Evolutionary conservation across 1,140 invertebrate species (phyloP), one percentile per base, ranked within the genome.

Genomic region (Panulirus ornatus): DNA sequence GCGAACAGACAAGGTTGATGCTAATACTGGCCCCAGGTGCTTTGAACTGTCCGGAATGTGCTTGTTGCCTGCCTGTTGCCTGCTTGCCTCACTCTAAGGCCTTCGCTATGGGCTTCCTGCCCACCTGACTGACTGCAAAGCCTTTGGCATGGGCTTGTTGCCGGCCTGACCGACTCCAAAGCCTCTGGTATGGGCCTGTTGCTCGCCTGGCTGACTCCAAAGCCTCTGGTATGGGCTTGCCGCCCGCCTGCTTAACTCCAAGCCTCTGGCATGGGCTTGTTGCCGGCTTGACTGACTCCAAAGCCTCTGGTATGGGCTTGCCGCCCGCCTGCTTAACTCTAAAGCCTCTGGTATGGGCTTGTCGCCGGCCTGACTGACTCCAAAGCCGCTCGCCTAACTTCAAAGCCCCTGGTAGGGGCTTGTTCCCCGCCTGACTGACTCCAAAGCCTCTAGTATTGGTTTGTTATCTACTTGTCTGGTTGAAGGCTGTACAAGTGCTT

Each of bases 1-100:
- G 66, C 8, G 82, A 70, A n/a, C 6, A 47, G 58, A 44, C 82
- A 84, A 84, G 78, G 47, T 81, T 81, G 78, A 27, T 58, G 78
- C 78, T 84, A 70, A 70, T 70, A 42, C 40, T 42, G 38, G 22
- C 63, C 58, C 54, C 38, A 40, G 44, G 66, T 40, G 70, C 36
- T 27, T 42, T 84, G 66, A 70, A 54, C 78, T 16, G 27, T 8
- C 6, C 11, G 44, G 51, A 58, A 58, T 81, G 78, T 58, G 11
- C 75, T 75, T 38, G 36, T 27, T 73, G 14, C 70, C 22, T 70
- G 63, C 63, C 22, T 70, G 63, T 34, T 73, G 54, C 75, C 51
- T 79, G 42, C 54, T 58, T 79, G 44, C 14, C 19, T 79, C n/a
- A 30, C 19, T 79, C n/a, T 51, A 0, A 9, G 11, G 44, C 44